Base-by-base conservation (phyloP, 2,113 vertebrate genomes). In the Gorsachius goisagi region DNA sequence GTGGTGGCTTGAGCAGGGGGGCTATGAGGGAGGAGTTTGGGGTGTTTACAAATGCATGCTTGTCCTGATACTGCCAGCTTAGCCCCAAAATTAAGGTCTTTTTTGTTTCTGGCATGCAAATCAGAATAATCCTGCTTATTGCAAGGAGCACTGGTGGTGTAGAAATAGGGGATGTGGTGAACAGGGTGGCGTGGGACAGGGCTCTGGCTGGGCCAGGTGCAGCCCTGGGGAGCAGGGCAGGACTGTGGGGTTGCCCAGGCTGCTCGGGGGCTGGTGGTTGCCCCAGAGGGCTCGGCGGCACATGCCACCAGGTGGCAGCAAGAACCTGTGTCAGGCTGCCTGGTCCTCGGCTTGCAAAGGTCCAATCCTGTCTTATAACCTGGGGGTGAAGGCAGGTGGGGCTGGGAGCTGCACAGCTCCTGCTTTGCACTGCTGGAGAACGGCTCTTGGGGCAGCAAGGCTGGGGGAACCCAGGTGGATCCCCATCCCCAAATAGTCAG, bases 41-140 rank as follows among this genome's bases (percentile, higher is more conserved):
- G 20, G 4, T 24, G 49, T 17, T 19, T 22, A 32, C 4, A 68
- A 13, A 17, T 3, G 0, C 1, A 5, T 22, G 7, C 2, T 0
- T 1, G 28, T 19, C 56, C 62, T 83, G 2, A 2, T 5, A 8
- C 5, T 14, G 5, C 17, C 45, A 26, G 15, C n/a, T 66, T 26
- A 32, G 39, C 53, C 44, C 23, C 1, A 19, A 69, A 73, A 19
- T 3, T 22, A 37, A 2, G 2, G 14, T 44, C 14, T 44, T 4
- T 18, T 47, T 49, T 23, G 19, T 18, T 27, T 22, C 19, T 7
- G 5, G 3, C 4, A 0, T 1, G 0, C 13, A 8, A 45, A 41
- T 41, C 5, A 7, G 22, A 15, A 37, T 28, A 44, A 44, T 9
- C 8, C 9, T 11, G 1, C 5, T 35, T 12, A 13, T 10, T 12